A percentile compares a stretch with the other conserved stretches of the same genome.
Evolutionary conservation across 2,888 invertebrate genomes (phyloP).

Genomic region (Artemia sp.): DNA sequence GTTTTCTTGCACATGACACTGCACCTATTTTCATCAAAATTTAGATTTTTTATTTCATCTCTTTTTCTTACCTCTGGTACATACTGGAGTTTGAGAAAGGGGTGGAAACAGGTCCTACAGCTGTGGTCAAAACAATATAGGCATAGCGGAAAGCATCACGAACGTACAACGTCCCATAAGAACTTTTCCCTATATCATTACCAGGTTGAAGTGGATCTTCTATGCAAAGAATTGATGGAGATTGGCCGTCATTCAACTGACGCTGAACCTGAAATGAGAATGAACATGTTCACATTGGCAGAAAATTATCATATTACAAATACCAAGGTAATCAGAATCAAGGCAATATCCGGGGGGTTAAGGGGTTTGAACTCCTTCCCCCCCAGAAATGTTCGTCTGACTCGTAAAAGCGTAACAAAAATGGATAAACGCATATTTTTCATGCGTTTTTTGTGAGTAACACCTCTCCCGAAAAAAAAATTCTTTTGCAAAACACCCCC

Average conservation of each 20-base stretch:
- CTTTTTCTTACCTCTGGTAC: conserved; percentile 18
- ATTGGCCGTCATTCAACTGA: conserved; percentile 84
- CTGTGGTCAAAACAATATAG: conserved; percentile 61
- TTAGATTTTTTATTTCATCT: neutral
- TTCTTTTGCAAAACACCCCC: no score
- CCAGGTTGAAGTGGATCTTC: conserved; percentile 91
- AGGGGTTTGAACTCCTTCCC: no score
- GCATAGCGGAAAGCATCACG: conserved; percentile 94
- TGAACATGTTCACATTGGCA: neutral
- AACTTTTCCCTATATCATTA: conserved; percentile 94
- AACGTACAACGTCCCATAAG: conserved; percentile 68
- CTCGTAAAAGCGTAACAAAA: no score
- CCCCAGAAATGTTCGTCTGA: no score
- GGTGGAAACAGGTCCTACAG: conserved; percentile 39
- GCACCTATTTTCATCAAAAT: no score
- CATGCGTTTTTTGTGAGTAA: no score
- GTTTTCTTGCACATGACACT: no score
- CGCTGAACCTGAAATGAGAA: conserved; percentile 45
- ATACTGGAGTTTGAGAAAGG: neutral
- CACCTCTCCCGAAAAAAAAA: no score
- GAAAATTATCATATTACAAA: no score
- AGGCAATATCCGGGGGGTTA: no score
- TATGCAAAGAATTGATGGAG: conserved; percentile 83
- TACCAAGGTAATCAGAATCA: no score
- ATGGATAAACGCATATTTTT: no score